A percentile compares a stretch with the other conserved stretches of the same genome.
Evolutionary conservation across 2,113 vertebrate genomes (phyloP).

Genomic region (Gorsachius goisagi): DNA sequence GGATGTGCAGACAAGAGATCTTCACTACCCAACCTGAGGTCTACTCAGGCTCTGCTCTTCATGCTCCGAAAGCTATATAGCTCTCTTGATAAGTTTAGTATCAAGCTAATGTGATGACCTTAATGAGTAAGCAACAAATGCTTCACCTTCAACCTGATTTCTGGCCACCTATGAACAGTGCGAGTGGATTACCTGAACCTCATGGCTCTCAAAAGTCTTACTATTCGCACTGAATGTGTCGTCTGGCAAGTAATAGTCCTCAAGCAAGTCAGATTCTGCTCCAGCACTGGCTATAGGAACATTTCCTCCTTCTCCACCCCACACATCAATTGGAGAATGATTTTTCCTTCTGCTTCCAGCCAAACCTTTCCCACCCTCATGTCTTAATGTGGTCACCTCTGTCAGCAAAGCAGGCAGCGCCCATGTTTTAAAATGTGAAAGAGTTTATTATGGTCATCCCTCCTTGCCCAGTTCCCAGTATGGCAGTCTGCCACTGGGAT

Average conservation of each 20-base stretch:
- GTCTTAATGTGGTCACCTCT: neutral
- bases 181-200: neutral
- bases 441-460: neutral
- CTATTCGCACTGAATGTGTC: neutral
- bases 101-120: neutral
- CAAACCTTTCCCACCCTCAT: neutral
- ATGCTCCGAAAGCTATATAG: neutral
- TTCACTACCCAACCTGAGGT: neutral
- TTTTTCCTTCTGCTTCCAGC: neutral
- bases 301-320: neutral
- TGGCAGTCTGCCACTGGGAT: neutral
- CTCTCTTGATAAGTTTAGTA: neutral
- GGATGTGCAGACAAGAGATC: neutral
- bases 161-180: neutral
- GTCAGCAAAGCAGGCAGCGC: neutral
- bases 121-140: neutral
- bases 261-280: neutral
- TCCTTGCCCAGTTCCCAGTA: neutral
- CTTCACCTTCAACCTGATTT: neutral
- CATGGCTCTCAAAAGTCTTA: neutral
- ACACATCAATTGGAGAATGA: neutral
- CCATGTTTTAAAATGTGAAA: neutral
- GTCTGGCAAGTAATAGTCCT: rapidly evolving
- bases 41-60: neutral
- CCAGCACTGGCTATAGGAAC: neutral